Evolutionary conservation across 1,140 invertebrate species (phyloP).

Genomic region (Megathymus violae): DNA sequence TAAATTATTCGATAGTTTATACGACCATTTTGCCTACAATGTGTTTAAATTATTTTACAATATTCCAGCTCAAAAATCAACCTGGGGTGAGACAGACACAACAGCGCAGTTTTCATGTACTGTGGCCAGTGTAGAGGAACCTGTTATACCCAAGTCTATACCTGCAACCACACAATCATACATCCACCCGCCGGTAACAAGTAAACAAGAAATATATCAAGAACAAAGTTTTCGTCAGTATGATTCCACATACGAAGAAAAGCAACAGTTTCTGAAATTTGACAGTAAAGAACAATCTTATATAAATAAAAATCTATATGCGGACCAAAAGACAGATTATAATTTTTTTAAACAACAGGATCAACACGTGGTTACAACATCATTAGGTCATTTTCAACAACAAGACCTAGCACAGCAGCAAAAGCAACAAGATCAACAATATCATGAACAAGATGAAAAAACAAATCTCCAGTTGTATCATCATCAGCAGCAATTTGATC

Average conservation of each 20-base stretch:
- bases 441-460: constrained; percentile 44
- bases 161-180: constrained; percentile 63
- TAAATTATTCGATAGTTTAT: constrained; percentile 50
- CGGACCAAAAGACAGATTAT: constrained; percentile 52
- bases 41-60: constrained; percentile 59
- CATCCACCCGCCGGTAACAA: constrained; percentile 63
- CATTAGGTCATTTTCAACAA: constrained; percentile 45
- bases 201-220: constrained; percentile 66
- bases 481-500: constrained; percentile 32
- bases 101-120: constrained; percentile 67
- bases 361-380: constrained; percentile 43
- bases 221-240: constrained; percentile 73
- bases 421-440: constrained; percentile 45
- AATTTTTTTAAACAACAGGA: constrained; percentile 48
- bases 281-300: constrained; percentile 51
- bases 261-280: constrained; percentile 54
- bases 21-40: constrained; percentile 50
- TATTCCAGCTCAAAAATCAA: constrained; percentile 76
- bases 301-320: constrained; percentile 48
- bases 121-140: constrained; percentile 58
- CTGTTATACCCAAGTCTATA: constrained; percentile 61
- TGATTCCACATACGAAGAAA: constrained; percentile 82
- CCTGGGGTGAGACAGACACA: constrained; percentile 70
- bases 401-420: constrained; percentile 42
- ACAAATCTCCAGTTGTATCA: constrained; percentile 35